phyloP scores from a whole-genome alignment of 2,797 vertebrate species.

The Heterohyrax brucei region DNA sequence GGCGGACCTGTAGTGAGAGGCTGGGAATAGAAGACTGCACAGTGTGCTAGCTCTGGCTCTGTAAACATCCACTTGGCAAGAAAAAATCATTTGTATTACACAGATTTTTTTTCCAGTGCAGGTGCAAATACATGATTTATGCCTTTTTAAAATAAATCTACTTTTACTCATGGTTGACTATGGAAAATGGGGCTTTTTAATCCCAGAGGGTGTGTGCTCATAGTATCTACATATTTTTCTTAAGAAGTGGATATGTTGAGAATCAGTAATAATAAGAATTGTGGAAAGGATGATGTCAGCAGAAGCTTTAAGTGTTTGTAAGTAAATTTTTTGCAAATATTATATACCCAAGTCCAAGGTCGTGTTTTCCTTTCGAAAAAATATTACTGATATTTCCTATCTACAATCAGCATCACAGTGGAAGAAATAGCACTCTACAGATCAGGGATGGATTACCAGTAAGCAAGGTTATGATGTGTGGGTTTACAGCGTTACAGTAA shows the following conservation, averaged over 20 bases:
- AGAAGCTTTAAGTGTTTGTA: constrained; percentile 55
- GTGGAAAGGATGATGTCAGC: constrained; percentile 32
- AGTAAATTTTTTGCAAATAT: neutral
- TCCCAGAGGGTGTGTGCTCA: neutral
- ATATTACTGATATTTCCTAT: neutral
- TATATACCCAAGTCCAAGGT: neutral
- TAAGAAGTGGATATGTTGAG: constrained; percentile 26
- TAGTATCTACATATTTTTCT: neutral
- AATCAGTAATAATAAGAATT: constrained; percentile 46
- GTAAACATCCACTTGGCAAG: constrained; percentile 75
- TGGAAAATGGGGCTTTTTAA: constrained; percentile 53
- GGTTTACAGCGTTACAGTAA: no score
- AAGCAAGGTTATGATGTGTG: no score
- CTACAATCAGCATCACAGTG: neutral
- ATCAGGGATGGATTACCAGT: no score
- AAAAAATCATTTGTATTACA: constrained; percentile 67
- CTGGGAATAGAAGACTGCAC: neutral
- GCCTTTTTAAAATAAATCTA: constrained; percentile 69
- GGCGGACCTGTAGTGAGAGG: constrained; percentile 57
- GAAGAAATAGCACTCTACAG: constrained; percentile 42
- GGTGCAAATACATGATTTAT: constrained; percentile 82
- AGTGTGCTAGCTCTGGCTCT: constrained; percentile 68
- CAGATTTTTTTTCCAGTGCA: constrained; percentile 66
- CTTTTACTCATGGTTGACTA: constrained; percentile 68
- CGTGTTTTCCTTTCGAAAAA: constrained; percentile 10